A percentile compares a stretch with the other conserved stretches of the same genome.
Evolutionary conservation across 1,140 invertebrate genomes (phyloP).

Genomic region (Prorops nasuta): DNA sequence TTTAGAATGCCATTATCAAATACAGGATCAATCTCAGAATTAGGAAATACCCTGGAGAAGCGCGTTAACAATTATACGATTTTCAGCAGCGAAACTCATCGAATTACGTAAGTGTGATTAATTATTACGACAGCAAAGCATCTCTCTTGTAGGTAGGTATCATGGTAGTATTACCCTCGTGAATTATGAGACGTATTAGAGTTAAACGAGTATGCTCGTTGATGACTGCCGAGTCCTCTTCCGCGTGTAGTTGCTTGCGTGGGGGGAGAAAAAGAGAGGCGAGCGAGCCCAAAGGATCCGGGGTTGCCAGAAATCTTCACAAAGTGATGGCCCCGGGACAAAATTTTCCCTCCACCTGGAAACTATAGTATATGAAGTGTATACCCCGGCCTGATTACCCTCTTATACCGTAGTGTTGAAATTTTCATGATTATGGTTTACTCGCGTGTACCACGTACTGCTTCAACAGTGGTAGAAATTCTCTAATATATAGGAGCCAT

Average conservation of each 20-base stretch:
- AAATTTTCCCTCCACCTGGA: conserved; percentile 15
- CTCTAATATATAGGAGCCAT: too few species aligned
- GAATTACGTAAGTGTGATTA: too few species aligned
- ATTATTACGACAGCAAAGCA: too few species aligned
- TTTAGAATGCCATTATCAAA: background rate
- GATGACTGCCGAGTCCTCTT: too few species aligned
- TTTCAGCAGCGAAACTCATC: too few species aligned
- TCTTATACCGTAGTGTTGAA: conserved; percentile 14
- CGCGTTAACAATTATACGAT: background rate
- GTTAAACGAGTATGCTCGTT: conserved; percentile 14
- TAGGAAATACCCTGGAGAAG: background rate
- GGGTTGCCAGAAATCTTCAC: conserved; percentile 19
- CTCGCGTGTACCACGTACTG: conserved; percentile 17
- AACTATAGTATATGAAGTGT: conserved; percentile 16
- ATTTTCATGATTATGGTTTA: conserved; percentile 21
- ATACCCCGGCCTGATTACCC: conserved; percentile 20
- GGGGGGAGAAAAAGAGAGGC: conserved; percentile 1
- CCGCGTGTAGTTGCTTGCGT: too few species aligned
- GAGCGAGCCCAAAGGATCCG: conserved; percentile 12
- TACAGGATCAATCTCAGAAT: background rate
- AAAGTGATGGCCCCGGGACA: conserved; percentile 26
- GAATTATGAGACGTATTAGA: conserved; percentile 18
- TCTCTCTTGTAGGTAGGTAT: too few species aligned
- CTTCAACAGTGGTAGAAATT: too few species aligned
- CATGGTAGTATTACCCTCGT: too few species aligned